phyloP scores from a whole-genome alignment of 37 sponge, comb jelly and placozoan genomes.

The Bolinopsis microptera region DNA sequence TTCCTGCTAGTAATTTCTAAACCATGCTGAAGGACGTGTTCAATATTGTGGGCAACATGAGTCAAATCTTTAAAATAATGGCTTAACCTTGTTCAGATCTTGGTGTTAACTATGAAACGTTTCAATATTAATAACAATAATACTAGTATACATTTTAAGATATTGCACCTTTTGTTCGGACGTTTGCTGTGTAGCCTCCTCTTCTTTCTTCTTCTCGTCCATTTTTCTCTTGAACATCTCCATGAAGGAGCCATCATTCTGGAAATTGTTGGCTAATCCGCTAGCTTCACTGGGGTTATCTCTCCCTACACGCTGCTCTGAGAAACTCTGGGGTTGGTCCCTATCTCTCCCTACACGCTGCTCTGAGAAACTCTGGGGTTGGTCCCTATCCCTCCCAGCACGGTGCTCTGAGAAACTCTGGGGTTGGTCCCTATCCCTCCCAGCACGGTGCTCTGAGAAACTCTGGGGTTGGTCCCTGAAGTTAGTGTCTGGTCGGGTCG shows the following conservation, averaged over 20 bases:
- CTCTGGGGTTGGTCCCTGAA: not conserved
- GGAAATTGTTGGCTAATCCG: constrained; percentile 71
- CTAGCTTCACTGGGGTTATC: not conserved
- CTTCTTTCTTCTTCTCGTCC: constrained; percentile 68
- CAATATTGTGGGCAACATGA: no score
- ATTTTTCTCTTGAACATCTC: constrained; percentile 77
- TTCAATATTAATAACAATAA: no score
- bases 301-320: not conserved
- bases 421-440: not conserved
- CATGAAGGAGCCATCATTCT: constrained; percentile 87
- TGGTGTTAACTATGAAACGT: no score
- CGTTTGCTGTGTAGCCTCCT: constrained; percentile 17
- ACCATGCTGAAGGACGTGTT: no score
- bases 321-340: not conserved
- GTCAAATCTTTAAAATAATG: no score
- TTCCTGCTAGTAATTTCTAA: no score
- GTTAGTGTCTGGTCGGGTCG: not conserved
- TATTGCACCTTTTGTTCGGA: not conserved
- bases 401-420: not conserved
- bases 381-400: not conserved
- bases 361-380: not conserved
- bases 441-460: not conserved
- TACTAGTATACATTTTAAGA: no score
- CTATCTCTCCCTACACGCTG: not conserved
- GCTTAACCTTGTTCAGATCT: no score